Conservation (phyloP, 2,113 vertebrate species). For the Hippotragus niger region DNA sequence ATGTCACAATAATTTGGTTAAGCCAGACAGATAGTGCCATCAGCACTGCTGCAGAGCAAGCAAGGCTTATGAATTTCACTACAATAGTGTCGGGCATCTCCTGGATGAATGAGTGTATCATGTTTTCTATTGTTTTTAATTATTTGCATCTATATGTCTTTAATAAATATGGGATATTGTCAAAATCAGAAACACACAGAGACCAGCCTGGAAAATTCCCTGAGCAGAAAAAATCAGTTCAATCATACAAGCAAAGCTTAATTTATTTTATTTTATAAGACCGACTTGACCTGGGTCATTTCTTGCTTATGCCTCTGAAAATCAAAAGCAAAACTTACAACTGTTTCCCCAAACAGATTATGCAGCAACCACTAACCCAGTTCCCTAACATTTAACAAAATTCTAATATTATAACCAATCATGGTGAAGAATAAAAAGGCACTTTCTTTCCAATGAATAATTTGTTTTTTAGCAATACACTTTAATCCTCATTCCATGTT, state of each 20-base stretch:
- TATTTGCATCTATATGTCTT: neutral
- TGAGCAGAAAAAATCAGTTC: neutral
- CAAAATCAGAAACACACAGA: neutral
- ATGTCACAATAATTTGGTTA: slow-evolving; percentile 25
- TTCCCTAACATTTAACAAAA: neutral
- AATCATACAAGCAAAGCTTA: neutral
- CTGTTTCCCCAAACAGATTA: neutral
- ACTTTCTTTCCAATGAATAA: neutral
- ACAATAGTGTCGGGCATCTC: neutral
- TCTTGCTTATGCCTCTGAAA: neutral
- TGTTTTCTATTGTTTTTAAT: neutral
- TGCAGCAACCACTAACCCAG: neutral
- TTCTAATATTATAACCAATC: neutral
- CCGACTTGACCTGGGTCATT: neutral
- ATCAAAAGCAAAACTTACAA: neutral
- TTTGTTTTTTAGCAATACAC: neutral
- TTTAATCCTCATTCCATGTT: neutral
- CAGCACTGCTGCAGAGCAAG: neutral
- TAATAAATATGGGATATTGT: neutral
- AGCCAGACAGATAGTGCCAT: neutral
- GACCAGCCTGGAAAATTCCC: neutral
- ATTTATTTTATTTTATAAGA: neutral
- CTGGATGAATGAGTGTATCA: neutral
- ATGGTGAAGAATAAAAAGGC: neutral
- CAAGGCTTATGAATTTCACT: neutral